These are phyloP conservation scores for Choristoneura fumiferana DNA, from an alignment of 1,140 invertebrate species.

Conservation along the genomic window DNA sequence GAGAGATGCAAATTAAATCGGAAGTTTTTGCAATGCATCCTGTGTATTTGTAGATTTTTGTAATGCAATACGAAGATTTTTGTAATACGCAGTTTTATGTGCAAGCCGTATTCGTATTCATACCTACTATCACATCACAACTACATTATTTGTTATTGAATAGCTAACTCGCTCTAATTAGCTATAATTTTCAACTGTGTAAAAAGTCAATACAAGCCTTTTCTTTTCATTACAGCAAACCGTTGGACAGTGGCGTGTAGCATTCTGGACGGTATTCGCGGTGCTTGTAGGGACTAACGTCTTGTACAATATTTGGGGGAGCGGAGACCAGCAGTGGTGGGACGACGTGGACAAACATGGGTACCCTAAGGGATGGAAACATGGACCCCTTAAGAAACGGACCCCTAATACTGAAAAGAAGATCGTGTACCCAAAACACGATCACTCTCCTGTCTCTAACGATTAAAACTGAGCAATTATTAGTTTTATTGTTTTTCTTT, in stretches of 20 bases:
- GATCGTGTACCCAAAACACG: conserved; percentile 62
- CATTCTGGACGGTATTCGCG: conserved; percentile 59
- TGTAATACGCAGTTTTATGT: too few relatives aligned
- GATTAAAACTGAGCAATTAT: conserved; percentile 30
- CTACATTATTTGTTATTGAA: too few relatives aligned
- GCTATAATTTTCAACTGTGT: too few relatives aligned
- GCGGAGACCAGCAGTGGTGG: conserved; percentile 85
- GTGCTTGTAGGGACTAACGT: conserved; percentile 85
- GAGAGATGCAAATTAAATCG: too few relatives aligned
- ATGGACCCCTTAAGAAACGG: conserved; percentile 54
- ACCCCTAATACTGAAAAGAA: conserved; percentile 48
- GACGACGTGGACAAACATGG: conserved; percentile 78
- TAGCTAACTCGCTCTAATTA: too few relatives aligned
- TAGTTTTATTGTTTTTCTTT: too few relatives aligned
- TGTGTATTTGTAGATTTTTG: too few relatives aligned
- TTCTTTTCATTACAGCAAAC: conserved; percentile 81
- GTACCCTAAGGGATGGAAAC: conserved; percentile 61
- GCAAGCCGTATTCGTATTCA: too few relatives aligned
- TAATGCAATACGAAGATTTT: too few relatives aligned
- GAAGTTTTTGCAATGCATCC: too few relatives aligned
- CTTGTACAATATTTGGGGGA: conserved; percentile 85
- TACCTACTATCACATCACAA: too few relatives aligned
- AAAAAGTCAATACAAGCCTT: not conserved
- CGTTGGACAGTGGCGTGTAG: conserved; percentile 84
- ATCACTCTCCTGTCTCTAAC: conserved; percentile 56